Evolutionary conservation across 2,888 invertebrate species (phyloP), one percentile per base, ranked within the genome.

Genomic region (Pristionchus maxplancki): DNA sequence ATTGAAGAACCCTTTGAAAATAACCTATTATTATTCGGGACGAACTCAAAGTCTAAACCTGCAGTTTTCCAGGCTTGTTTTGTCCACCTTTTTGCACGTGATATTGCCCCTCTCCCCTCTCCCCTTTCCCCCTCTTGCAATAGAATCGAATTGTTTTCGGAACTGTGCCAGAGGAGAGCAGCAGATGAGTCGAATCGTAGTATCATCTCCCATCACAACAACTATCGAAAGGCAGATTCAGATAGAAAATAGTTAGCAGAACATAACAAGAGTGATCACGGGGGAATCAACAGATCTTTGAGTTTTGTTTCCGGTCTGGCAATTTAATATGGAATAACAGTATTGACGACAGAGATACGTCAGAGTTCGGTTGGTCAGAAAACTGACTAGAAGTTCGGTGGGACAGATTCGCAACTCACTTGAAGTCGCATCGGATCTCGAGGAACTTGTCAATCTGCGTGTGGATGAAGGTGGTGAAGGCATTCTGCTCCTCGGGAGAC

Each of bases 401-500:
- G 40, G 40, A 24, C 74, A 74, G 44, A 48, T 78, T 5, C 13
- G 24, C 5, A 34, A 81, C 90, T 89, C 81, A 93, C 93, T 90
- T 91, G 74, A 93, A 91, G 64, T 93, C 91, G n/a, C 94, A 93
- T 58, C 90, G 89, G 31, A 94, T 90, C 62, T 90, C 89, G 37
- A 94, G 89, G 81, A 90, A 89, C 74, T 89, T 90, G 31, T 93
- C 92, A 78, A 94, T 91, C 58, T 91, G 90, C 48, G 89, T 86
- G 87, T 94, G 92, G 71, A 94, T 89, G 86, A 92, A 93, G 24
- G 91, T 88, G 24, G 92, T 93, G 89, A 94, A 93, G 24, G 89
- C 90, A 20, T 89, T 89, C 8, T 91, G 89, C 40, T 90, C 88
- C 58, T 90, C 91, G 50, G 84, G 82, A 9, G 90, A 91, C 53